Evolutionary conservation across 2,113 vertebrate species (phyloP).

Genomic region (Rhombomys opimus): DNA sequence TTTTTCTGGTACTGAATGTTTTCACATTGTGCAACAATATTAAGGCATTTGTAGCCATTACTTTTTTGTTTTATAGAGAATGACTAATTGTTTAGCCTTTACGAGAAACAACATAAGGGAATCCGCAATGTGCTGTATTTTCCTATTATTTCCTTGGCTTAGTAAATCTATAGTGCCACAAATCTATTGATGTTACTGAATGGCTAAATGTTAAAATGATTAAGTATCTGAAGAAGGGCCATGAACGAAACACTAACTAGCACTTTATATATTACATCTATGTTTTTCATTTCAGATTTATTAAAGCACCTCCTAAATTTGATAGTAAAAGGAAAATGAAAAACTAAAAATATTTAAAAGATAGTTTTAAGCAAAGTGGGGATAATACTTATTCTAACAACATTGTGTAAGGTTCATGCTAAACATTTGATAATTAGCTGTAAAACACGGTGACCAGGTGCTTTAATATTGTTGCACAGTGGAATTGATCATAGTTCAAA

Average conservation of each 20-base stretch:
- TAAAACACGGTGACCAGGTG: neutral
- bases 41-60: constrained; percentile 42
- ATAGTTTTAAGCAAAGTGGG: constrained; percentile 4
- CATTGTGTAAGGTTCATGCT: neutral
- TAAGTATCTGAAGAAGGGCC: constrained; percentile 4
- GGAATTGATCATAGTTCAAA: neutral
- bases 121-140: neutral
- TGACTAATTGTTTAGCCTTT: constrained; percentile 34
- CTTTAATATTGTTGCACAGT: neutral
- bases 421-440: neutral
- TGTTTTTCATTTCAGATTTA: constrained; percentile 16
- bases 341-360: neutral
- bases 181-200: neutral
- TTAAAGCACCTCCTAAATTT: constrained; percentile 27
- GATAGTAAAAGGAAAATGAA: constrained; percentile 50
- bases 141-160: neutral
- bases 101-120: neutral
- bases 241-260: constrained; percentile 33
- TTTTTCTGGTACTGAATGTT: neutral
- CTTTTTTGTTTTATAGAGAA: neutral
- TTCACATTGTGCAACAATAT: neutral
- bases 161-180: constrained; percentile 21
- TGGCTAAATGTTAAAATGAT: constrained; percentile 6
- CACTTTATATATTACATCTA: constrained; percentile 23
- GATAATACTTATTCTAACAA: neutral